phyloP scores from a whole-genome alignment of 2,888 invertebrate genomes.

The Galerucella nymphaeae region DNA sequence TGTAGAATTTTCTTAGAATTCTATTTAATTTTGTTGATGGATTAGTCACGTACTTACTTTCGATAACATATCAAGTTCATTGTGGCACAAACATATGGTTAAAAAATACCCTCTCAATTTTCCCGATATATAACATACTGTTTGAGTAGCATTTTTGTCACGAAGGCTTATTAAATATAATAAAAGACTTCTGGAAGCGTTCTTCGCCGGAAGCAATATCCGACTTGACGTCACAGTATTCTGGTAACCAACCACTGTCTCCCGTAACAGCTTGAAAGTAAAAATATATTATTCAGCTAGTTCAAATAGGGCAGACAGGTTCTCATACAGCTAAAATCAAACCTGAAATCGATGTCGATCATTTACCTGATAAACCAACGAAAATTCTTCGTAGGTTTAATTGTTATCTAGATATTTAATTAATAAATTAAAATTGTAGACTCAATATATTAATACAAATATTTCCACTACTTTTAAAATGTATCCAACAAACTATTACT shows the following conservation, averaged over 20 bases:
- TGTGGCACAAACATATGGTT: not conserved
- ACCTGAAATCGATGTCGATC: not conserved
- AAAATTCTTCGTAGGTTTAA: too few relatives aligned
- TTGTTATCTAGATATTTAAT: too few relatives aligned
- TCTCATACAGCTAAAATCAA: not conserved
- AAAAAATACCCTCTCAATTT: not conserved
- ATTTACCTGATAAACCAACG: not conserved
- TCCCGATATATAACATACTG: slow-evolving; percentile 1
- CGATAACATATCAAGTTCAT: not conserved
- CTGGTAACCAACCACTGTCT: slow-evolving; percentile 7
- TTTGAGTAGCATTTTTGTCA: slow-evolving; percentile 1
- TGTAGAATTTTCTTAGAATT: not conserved
- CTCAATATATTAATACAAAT: too few relatives aligned
- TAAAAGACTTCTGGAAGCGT: slow-evolving; percentile 11
- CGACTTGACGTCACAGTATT: slow-evolving; percentile 10
- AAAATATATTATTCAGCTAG: slow-evolving; percentile 24
- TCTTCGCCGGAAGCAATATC: not conserved
- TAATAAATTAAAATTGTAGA: too few relatives aligned
- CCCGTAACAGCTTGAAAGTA: slow-evolving; percentile 21
- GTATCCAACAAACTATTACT: too few relatives aligned
- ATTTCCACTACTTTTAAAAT: too few relatives aligned
- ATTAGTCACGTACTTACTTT: not conserved
- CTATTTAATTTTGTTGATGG: not conserved
- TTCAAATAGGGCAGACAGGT: slow-evolving; percentile 7
- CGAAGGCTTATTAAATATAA: slow-evolving; percentile 9